Evolutionary conservation across 2,113 vertebrate genomes (phyloP).

Genomic region (Lepisosteus osseus): DNA sequence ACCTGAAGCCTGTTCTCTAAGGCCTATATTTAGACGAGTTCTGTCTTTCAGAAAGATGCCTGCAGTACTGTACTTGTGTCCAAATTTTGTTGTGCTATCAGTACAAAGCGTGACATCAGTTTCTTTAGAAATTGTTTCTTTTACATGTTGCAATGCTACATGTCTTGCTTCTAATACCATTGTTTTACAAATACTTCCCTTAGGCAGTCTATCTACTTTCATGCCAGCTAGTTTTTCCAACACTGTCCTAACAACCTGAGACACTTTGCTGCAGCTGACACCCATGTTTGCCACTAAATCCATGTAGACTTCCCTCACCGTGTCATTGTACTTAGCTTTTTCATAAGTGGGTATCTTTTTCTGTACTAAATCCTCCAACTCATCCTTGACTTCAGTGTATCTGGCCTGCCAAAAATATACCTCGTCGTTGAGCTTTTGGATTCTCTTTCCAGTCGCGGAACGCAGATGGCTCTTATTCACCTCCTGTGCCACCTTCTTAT

Average conservation of each 20-base stretch:
- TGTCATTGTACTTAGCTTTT: background rate
- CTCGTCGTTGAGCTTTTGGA: background rate
- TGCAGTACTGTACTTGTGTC: background rate
- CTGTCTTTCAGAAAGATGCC: background rate
- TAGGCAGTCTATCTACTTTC: background rate
- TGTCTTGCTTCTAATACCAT: background rate
- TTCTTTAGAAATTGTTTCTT: background rate
- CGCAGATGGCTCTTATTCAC: too few relatives aligned
- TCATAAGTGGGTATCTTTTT: background rate
- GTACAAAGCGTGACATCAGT: background rate
- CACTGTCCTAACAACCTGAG: background rate
- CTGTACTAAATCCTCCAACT: background rate
- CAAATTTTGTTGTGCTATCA: background rate
- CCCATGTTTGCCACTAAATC: constrained; percentile 2
- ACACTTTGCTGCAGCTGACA: background rate
- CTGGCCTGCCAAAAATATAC: background rate
- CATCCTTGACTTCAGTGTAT: background rate
- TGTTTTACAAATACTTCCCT: background rate
- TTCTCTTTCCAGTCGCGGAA: too few relatives aligned
- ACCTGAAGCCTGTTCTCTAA: background rate
- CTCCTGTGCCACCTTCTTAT: too few relatives aligned
- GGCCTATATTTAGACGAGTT: background rate
- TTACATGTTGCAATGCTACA: background rate
- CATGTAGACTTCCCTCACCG: background rate
- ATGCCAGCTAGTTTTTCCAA: background rate